Base-by-base conservation (phyloP, 1,140 invertebrate species). In the Xylocopa sonorina region DNA sequence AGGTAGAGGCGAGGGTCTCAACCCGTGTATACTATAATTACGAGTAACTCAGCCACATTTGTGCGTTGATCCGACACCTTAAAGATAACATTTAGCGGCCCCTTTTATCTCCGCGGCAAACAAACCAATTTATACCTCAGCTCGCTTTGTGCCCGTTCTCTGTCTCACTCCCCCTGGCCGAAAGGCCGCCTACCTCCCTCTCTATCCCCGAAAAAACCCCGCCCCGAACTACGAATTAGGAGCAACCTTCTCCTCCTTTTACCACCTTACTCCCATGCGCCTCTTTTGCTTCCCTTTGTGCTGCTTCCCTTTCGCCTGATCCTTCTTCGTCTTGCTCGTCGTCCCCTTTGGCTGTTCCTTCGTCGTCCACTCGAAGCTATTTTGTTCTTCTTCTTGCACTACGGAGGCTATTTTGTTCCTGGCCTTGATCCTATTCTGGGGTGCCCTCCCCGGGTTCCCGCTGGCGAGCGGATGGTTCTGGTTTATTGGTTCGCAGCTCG, bases 61-160 rank as follows among this genome's bases (percentile, higher is more conserved):
- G n/a, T n/a, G 92, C 92, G 92, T 92, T 92, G 92, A 92, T 92
- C 92, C 92, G 92, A 92, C 92, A 93, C 92, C 92, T 93, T 93
- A 93, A 93, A 93, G 92, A 93, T 93, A 93, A 92, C 92, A 93
- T 93, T 93, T 93, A 93, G 92, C 92, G 92, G 92, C 91, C 91
- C 91, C 92, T 93, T 93, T 93, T 92, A 93, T 93, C 92, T 93
- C 92, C 90, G 92, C 91, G 91, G 92, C 92, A 93, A 93, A 93
- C 92, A 93, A 93, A 93, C 92, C 92, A 93, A 93, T 93, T 93
- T 93, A 93, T 93, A 93, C 92, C 90, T 90, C 91, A 91, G 91
- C 88, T 90, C 91, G 89, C 88, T 92, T 90, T 91, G 90, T 91
- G 85, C 80, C n/a, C n/a, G 50, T 81, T 46, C 9, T 81, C 78